Evolutionary conservation across 2,888 invertebrate genomes (phyloP).

Genomic region (Pollenia angustigena): DNA sequence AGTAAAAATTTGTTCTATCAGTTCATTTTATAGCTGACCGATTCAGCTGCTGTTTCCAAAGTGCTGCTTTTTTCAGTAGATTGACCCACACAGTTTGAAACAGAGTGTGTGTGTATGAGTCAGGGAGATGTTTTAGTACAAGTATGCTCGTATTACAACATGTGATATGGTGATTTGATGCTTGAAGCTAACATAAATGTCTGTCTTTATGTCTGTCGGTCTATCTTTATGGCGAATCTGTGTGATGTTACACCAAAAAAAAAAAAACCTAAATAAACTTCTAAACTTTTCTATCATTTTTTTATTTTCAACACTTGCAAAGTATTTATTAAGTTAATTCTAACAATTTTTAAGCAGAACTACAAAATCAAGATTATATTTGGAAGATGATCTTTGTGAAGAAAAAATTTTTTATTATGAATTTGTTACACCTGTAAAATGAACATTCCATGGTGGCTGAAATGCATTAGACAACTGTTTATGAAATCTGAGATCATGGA

Average conservation of each 20-base stretch:
- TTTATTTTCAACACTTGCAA: constrained; percentile 66
- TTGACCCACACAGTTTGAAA: constrained; percentile 67
- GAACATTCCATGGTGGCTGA: constrained; percentile 38
- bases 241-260: constrained; percentile 46
- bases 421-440: constrained; percentile 72
- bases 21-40: constrained; percentile 59
- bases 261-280: constrained; percentile 12
- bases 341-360: constrained; percentile 53
- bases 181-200: constrained; percentile 43
- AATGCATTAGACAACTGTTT: constrained; percentile 45
- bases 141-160: constrained; percentile 56
- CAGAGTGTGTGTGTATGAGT: neutral
- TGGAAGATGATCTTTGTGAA: constrained; percentile 12
- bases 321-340: constrained; percentile 61
- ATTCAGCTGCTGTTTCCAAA: constrained; percentile 61
- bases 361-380: constrained; percentile 55
- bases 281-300: constrained; percentile 44
- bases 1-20: constrained; percentile 26
- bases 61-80: constrained; percentile 31
- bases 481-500: constrained; percentile 46
- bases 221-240: constrained; percentile 67
- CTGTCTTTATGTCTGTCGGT: constrained; percentile 9
- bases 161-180: constrained; percentile 70
- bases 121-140: constrained; percentile 47
- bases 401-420: constrained; percentile 45